A percentile compares a stretch with the other conserved stretches of the same genome.
Conservation (phyloP, 2,888 invertebrate species). For the Hydrotaea cyrtoneurina region DNA sequence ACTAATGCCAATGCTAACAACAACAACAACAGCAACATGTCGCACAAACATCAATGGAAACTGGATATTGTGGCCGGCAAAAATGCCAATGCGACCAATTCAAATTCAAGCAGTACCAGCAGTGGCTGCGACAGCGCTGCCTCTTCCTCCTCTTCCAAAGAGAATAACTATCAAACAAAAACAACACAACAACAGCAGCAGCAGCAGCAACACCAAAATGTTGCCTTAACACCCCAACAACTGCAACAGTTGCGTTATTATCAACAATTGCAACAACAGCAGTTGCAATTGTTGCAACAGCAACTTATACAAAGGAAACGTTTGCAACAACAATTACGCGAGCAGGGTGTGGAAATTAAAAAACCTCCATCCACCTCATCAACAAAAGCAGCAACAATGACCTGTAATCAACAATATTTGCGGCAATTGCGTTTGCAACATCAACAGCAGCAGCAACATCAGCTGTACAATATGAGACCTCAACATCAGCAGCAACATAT, state of each 20-base stretch:
- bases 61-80: constrained; percentile 47
- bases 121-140: constrained; percentile 77
- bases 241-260: constrained; percentile 82
- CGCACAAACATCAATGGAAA: constrained; percentile 58
- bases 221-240: constrained; percentile 83
- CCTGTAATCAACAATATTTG: constrained; percentile 77
- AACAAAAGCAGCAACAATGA: constrained; percentile 66
- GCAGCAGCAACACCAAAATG: constrained; percentile 71
- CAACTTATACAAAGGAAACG: constrained; percentile 80
- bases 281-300: constrained; percentile 79
- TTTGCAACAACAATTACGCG: constrained; percentile 76
- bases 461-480: constrained; percentile 44
- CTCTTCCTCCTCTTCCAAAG: constrained; percentile 73
- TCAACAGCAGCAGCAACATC: constrained; percentile 69
- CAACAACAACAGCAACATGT: constrained; percentile 64
- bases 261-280: constrained; percentile 79
- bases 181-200: constrained; percentile 56
- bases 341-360: constrained; percentile 73
- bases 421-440: constrained; percentile 72
- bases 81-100: constrained; percentile 56
- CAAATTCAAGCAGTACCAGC: constrained; percentile 76
- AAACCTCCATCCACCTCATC: constrained; percentile 33
- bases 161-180: constrained; percentile 72
- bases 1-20: constrained; percentile 54
- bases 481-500: constrained; percentile 65